Evolutionary conservation across 2,113 vertebrate genomes (phyloP).

Genomic region (Tamias sibiricus): DNA sequence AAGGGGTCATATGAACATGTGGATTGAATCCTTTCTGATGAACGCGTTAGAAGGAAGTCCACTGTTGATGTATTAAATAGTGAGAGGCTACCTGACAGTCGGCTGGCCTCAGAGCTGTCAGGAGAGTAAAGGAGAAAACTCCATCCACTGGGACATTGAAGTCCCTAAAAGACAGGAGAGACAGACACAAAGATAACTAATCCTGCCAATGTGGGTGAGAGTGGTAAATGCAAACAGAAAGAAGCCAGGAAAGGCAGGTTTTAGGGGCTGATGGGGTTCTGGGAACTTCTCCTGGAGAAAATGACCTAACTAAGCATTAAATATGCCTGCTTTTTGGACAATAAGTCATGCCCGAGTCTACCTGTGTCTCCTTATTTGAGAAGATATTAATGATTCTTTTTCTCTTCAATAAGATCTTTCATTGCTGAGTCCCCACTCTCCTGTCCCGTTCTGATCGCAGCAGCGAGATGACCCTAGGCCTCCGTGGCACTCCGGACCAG

Average conservation of each 20-base stretch:
- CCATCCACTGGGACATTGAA: not conserved
- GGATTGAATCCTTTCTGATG: not conserved
- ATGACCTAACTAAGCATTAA: not conserved
- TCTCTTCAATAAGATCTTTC: too few relatives aligned
- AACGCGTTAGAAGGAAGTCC: not conserved
- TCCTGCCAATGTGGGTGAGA: not conserved
- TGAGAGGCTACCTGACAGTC: not conserved
- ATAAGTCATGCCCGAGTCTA: too few relatives aligned
- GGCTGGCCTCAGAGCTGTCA: not conserved
- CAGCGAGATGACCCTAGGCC: too few relatives aligned
- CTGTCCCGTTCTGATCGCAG: not conserved
- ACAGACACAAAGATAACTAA: not conserved
- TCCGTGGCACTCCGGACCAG: not conserved
- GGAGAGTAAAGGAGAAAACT: not conserved
- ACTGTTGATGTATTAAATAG: not conserved
- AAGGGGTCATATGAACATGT: not conserved
- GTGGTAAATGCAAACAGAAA: not conserved
- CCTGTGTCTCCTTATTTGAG: not conserved
- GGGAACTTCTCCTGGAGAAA: not conserved
- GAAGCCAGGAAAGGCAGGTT: not conserved
- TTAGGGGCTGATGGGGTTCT: not conserved
- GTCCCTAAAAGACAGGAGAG: not conserved
- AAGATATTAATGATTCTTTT: not conserved
- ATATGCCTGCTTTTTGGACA: not conserved
- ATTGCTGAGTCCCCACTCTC: accelerated